phyloP scores from a whole-genome alignment of 2,888 invertebrate genomes.

The Lasioglossum calceatum region DNA sequence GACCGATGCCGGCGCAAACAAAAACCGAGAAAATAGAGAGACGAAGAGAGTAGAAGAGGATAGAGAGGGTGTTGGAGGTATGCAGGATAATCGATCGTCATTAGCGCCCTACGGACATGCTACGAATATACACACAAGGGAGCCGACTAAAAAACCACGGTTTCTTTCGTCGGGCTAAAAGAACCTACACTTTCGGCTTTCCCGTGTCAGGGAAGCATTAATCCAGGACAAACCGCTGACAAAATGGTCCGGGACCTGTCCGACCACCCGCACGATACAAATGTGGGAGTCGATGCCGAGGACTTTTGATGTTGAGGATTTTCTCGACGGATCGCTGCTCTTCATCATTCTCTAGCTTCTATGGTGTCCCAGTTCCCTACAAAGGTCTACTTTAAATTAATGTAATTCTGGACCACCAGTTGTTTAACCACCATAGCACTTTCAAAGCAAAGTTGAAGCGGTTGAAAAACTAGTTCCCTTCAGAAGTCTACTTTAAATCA shows the following conservation, averaged over 20 bases:
- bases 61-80: constrained; percentile 28
- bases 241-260: constrained; percentile 56
- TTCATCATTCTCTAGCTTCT: background rate
- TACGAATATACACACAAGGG: constrained; percentile 26
- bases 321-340: background rate
- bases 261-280: constrained; percentile 78
- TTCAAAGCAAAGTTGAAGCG: background rate
- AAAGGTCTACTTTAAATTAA: background rate
- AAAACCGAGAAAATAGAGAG: constrained; percentile 24
- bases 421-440: background rate
- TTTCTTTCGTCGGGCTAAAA: constrained; percentile 24
- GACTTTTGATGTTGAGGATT: background rate
- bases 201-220: constrained; percentile 72
- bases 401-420: background rate
- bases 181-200: constrained; percentile 53
- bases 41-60: constrained; percentile 24
- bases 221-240: constrained; percentile 61
- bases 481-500: no score
- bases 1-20: constrained; percentile 45
- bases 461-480: no score
- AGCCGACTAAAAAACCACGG: constrained; percentile 25
- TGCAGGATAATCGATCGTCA: constrained; percentile 76
- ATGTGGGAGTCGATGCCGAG: constrained; percentile 67
- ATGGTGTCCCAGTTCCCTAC: background rate
- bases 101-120: constrained; percentile 70